Evolutionary conservation across 1,140 invertebrate genomes (phyloP).

Genomic region (Gryon sp.): DNA sequence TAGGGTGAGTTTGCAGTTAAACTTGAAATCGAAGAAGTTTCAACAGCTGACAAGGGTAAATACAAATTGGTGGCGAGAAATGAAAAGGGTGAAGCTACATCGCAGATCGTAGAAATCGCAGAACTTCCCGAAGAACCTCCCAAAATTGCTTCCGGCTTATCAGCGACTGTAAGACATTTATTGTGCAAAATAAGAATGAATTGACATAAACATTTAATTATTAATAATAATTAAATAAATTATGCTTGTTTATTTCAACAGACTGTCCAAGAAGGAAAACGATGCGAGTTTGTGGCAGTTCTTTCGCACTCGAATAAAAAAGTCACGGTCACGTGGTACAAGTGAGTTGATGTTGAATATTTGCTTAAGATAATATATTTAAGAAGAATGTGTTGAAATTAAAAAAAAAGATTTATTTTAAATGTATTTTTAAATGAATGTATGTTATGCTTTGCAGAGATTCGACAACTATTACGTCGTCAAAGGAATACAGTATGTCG

Average conservation of each 20-base stretch:
- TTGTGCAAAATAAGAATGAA: neutral
- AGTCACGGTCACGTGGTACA: constrained; percentile 92
- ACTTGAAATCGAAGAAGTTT: constrained; percentile 90
- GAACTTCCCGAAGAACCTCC: constrained; percentile 88
- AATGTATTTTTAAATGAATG: constrained; percentile 21
- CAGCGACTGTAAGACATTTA: constrained; percentile 82
- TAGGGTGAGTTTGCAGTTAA: constrained; percentile 92
- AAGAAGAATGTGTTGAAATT: no score
- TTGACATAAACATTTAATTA: neutral
- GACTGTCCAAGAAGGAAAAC: constrained; percentile 87
- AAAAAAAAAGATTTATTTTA: no score
- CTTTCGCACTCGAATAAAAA: constrained; percentile 87
- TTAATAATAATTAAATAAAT: constrained; percentile 20
- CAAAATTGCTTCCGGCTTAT: constrained; percentile 86
- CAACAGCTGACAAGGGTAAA: constrained; percentile 89
- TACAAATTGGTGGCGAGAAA: constrained; percentile 96
- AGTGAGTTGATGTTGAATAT: constrained; percentile 76
- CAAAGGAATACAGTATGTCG: constrained; percentile 84
- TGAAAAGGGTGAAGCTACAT: constrained; percentile 94
- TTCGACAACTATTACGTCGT: constrained; percentile 85
- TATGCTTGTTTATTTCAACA: constrained; percentile 73
- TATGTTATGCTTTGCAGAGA: no score
- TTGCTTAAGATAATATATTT: no score
- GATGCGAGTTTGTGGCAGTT: constrained; percentile 87
- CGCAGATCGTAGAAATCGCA: constrained; percentile 91